Evolutionary conservation across 2,113 vertebrate genomes (phyloP).

Genomic region (Oceanites oceanicus): DNA sequence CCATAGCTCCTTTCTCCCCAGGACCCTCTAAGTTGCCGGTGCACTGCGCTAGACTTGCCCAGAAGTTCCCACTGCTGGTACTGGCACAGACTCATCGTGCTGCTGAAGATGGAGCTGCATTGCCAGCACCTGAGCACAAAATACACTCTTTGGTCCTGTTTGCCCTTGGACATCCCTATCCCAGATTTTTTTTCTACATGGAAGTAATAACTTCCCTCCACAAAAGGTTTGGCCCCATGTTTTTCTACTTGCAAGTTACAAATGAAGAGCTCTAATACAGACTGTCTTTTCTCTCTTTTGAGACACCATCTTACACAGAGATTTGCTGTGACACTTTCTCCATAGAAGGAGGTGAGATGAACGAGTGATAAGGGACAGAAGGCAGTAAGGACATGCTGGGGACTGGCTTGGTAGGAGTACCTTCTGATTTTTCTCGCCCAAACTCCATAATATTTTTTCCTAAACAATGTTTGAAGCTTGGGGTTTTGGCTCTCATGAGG

Average conservation of each 20-base stretch:
- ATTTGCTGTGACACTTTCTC: neutral
- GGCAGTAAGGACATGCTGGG: neutral
- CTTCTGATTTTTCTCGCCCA: neutral
- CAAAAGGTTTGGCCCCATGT: neutral
- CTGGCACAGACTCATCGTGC: rapidly evolving
- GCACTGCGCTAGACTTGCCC: neutral
- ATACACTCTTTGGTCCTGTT: neutral
- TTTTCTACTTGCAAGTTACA: neutral
- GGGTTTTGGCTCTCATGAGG: neutral
- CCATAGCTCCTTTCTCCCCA: neutral
- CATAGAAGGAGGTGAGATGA: neutral
- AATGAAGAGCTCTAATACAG: neutral
- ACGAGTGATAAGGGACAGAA: neutral
- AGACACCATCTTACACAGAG: neutral
- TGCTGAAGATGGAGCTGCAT: neutral
- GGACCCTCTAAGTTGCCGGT: neutral
- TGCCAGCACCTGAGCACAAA: neutral
- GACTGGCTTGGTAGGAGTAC: neutral
- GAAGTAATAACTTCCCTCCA: neutral
- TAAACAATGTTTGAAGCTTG: neutral
- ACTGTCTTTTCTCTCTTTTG: neutral
- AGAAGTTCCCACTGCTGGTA: neutral
- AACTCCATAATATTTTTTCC: neutral
- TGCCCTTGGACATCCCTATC: neutral
- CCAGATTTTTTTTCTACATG: neutral